Conservation (phyloP, 2,797 vertebrate species). For the Pangasius krempfi region DNA sequence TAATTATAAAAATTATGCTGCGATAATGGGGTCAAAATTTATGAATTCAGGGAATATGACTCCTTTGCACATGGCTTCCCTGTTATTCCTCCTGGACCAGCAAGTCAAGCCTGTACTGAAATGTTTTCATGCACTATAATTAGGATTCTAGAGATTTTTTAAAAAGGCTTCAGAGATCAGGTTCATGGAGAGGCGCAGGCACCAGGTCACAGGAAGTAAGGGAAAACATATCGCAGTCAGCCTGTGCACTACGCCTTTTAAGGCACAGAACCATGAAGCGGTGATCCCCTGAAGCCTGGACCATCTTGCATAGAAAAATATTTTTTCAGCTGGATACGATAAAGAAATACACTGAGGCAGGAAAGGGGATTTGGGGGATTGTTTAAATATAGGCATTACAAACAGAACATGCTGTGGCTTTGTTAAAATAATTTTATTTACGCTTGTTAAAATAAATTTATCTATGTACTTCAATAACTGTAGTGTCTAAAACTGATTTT, state of each 20-base stretch:
- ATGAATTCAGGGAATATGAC: constrained; percentile 30
- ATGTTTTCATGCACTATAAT: constrained; percentile 44
- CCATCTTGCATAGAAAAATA: constrained; percentile 60
- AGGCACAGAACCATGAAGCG: constrained; percentile 34
- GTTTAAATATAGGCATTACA: constrained; percentile 52
- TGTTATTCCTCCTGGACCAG: constrained; percentile 36
- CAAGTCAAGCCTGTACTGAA: not conserved
- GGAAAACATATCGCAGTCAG: constrained; percentile 42
- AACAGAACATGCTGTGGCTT: constrained; percentile 44
- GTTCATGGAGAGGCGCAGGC: constrained; percentile 42
- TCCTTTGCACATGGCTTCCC: constrained; percentile 2
- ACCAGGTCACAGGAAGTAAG: constrained; percentile 28
- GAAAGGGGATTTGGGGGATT: constrained; percentile 42
- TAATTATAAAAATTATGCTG: constrained; percentile 10
- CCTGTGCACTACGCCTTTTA: constrained; percentile 45
- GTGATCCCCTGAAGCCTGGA: constrained; percentile 42
- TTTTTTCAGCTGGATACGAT: constrained; percentile 63
- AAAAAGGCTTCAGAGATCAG: constrained; percentile 38
- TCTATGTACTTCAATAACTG: not conserved
- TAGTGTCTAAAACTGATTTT: not conserved
- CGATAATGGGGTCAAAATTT: not conserved
- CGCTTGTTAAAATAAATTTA: constrained; percentile 27
- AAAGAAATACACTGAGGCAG: constrained; percentile 53
- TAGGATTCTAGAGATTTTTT: constrained; percentile 42
- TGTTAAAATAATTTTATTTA: constrained; percentile 43